Conservation (phyloP, 2,797 vertebrate species). For the Pitangus sulphuratus region DNA sequence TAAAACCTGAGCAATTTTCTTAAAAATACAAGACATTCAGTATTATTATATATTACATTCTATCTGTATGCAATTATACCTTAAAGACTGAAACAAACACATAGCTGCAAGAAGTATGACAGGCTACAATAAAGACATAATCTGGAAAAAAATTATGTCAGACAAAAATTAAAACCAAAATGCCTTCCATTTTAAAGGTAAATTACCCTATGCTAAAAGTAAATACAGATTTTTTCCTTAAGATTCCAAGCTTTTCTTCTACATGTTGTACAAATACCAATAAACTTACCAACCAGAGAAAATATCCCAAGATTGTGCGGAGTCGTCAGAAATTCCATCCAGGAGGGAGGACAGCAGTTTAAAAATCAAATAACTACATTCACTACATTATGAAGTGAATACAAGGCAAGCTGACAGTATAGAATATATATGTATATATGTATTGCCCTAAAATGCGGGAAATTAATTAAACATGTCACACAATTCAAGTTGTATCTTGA, state of each 20-base stretch:
- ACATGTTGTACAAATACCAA: slow-evolving; percentile 74
- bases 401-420: slow-evolving; percentile 59
- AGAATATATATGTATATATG: background rate
- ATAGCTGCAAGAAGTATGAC: background rate
- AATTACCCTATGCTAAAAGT: slow-evolving; percentile 16
- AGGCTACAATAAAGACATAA: slow-evolving; percentile 35
- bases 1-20: slow-evolving; percentile 54
- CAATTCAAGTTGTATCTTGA: background rate
- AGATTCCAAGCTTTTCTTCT: slow-evolving; percentile 29
- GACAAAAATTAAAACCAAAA: slow-evolving; percentile 26
- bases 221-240: slow-evolving; percentile 12
- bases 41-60: slow-evolving; percentile 37
- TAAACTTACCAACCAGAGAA: slow-evolving; percentile 79
- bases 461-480: background rate
- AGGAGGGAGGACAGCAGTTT: slow-evolving; percentile 78
- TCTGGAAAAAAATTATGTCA: slow-evolving; percentile 1
- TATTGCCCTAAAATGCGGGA: slow-evolving; percentile 8
- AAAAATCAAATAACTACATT: slow-evolving; percentile 82
- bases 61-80: slow-evolving; percentile 19
- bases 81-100: slow-evolving; percentile 34
- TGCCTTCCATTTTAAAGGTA: slow-evolving; percentile 1
- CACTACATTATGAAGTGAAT: slow-evolving; percentile 75
- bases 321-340: slow-evolving; percentile 76
- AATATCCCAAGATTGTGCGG: slow-evolving; percentile 73
- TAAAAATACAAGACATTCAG: slow-evolving; percentile 60